Evolutionary conservation across 2,797 vertebrate species (phyloP), one percentile per base, ranked within the genome.

Genomic region (Eulemur albifrons): DNA sequence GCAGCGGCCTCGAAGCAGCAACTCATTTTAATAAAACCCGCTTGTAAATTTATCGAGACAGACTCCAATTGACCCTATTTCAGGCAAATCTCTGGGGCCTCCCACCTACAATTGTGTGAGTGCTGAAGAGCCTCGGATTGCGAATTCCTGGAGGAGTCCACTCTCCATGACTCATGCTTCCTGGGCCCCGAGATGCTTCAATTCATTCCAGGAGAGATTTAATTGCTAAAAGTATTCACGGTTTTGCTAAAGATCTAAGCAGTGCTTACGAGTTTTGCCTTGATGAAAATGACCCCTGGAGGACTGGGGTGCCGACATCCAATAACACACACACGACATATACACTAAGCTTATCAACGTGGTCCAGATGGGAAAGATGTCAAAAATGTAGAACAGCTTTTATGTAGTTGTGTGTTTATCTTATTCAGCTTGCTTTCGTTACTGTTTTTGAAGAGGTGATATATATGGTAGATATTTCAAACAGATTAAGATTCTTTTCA

Each of bases 91-190:
- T 48, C 40, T 2, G 40, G 59, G 23, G n/a, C 45, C 80, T 89
- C 69, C 76, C 84, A 27, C 35, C 0, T 4, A 0, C 7, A 25
- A 35, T 67, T 0, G 0, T 18, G 1, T 11, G 72, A 67, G 13
- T 1, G 6, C 10, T 2, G 63, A 21, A 1, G 18, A 17, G 38
- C 57, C 30, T 30, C 1, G 0, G 40, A 11, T 18, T 40, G 7
- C 14, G 15, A 4, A 0, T 10, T 1, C 1, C 13, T 1, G 0
- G n/a, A 45, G 2, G 45, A 87, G 32, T 15, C 27, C 3, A 0
- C 32, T 30, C 30, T 50, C 50, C 21, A 1, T 14, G 35, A 27
- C 1, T 9, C 35, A 82, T 0, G 9, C 69, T 57, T 35, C 18
- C 86, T n/a, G 70, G 45, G 32, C 38, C 70, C 70, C 21, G 57